Evolutionary conservation across 2,888 invertebrate genomes (phyloP).

Genomic region (Ornithoptera priamus): DNA sequence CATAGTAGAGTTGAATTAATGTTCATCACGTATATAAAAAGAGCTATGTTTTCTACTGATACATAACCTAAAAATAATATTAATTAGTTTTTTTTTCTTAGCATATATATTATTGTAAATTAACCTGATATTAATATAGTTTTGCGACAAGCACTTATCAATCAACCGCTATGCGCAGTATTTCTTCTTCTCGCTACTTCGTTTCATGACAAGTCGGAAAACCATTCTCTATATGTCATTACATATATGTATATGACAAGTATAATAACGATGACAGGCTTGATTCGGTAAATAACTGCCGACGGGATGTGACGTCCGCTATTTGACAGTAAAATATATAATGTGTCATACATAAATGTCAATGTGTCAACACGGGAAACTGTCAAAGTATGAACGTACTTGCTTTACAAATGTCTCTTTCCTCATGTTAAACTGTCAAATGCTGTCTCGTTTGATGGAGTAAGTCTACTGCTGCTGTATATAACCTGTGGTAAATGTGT

Average conservation of each 20-base stretch:
- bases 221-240: slow-evolving; percentile 2
- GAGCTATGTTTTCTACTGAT: no score
- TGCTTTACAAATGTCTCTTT: neutral
- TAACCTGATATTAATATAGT: no score
- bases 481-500: no score
- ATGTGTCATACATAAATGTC: neutral
- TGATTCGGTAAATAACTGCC: slow-evolving; percentile 8
- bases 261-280: neutral
- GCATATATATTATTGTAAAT: no score
- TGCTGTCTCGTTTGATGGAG: no score
- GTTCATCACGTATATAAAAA: no score
- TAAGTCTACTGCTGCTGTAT: no score
- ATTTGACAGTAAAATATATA: slow-evolving; percentile 10
- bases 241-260: neutral
- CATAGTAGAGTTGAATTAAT: no score
- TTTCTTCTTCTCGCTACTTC: neutral
- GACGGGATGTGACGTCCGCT: neutral
- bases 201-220: neutral
- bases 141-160: no score
- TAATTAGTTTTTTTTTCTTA: no score
- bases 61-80: no score
- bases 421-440: no score
- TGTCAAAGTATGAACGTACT: neutral
- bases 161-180: neutral
- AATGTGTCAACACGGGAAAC: neutral